phyloP scores from a whole-genome alignment of 1,140 invertebrate species.

The Zaprionus taronus region DNA sequence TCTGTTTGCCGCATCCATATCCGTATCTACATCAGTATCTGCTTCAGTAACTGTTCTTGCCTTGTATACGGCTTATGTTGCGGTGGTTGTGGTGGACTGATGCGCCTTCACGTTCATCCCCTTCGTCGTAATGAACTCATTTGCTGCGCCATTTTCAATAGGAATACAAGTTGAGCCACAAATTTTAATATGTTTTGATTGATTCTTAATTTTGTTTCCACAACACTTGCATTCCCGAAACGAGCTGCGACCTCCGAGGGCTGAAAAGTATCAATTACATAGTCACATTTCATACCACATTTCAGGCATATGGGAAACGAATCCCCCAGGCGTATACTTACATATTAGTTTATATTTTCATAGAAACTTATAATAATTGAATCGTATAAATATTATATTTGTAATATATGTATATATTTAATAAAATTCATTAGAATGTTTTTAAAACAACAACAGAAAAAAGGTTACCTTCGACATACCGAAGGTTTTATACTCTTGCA shows the following conservation, averaged over 20 bases:
- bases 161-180: slow-evolving; percentile 75
- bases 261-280: slow-evolving; percentile 75
- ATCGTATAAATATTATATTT: too few relatives aligned
- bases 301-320: slow-evolving; percentile 13
- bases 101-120: neutral
- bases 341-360: too few relatives aligned
- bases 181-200: slow-evolving; percentile 84
- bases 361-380: too few relatives aligned
- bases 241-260: slow-evolving; percentile 33
- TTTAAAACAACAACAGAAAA: too few relatives aligned
- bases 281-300: slow-evolving; percentile 20
- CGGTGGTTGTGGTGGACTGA: slow-evolving; percentile 40
- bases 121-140: slow-evolving; percentile 40
- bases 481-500: too few relatives aligned
- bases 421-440: too few relatives aligned
- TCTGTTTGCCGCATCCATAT: slow-evolving; percentile 26
- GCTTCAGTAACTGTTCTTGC: slow-evolving; percentile 10
- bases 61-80: slow-evolving; percentile 1
- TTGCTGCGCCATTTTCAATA: slow-evolving; percentile 61
- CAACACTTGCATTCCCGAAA: slow-evolving; percentile 51
- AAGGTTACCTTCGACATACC: too few relatives aligned
- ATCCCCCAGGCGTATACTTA: neutral
- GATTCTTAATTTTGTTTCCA: slow-evolving; percentile 78
- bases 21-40: slow-evolving; percentile 33
- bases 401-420: too few relatives aligned